Evolutionary conservation across 2,113 vertebrate species (phyloP), one percentile per base, ranked within the genome.

Genomic region (Corythornis cristatus): DNA sequence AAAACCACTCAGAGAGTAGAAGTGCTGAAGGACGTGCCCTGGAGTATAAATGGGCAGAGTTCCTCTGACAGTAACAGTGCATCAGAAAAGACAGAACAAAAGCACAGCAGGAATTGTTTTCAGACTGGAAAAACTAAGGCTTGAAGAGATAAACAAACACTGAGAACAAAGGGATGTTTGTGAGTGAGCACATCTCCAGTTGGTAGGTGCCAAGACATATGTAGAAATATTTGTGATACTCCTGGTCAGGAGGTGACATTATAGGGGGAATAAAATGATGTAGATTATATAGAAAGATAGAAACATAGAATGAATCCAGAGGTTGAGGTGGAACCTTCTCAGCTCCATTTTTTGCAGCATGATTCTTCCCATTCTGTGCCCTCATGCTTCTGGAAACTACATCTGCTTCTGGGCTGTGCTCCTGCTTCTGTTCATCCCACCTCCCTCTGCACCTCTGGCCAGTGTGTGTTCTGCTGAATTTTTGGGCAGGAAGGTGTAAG

Each of bases 401-500:
- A 37, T 78, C n/a, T 35, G 0, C 16, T 17, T 37, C 10, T 66
- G 40, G 12, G 40, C 66, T 70, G 43, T 64, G 5, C 40, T 61
- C 26, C 29, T 56, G 45, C 62, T 75, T 22, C 70, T 71, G 26
- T 35, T 15, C 35, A 20, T 43, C 46, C 71, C 33, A 28, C 50
- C 48, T 58, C 75, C 29, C 29, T 6, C 23, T 50, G 14, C 50
- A 51, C 42, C 80, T 56, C 33, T 37, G 58, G 43, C 43, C 18
- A 0, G 37, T 6, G 48, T 40, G 28, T 19, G 0, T 79, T 81
- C 65, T 70, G 45, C 74, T 45, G 68, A 0, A 20, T 50, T 54
- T 9, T 40, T 74, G 77, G 40, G 23, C 3, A 4, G 73, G 12
- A 70, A 33, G 8, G 5, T 65, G 56, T 15, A 50, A 58, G 45